Evolutionary conservation across 2,113 vertebrate genomes (phyloP).

Genomic region (Microtus ochrogaster): DNA sequence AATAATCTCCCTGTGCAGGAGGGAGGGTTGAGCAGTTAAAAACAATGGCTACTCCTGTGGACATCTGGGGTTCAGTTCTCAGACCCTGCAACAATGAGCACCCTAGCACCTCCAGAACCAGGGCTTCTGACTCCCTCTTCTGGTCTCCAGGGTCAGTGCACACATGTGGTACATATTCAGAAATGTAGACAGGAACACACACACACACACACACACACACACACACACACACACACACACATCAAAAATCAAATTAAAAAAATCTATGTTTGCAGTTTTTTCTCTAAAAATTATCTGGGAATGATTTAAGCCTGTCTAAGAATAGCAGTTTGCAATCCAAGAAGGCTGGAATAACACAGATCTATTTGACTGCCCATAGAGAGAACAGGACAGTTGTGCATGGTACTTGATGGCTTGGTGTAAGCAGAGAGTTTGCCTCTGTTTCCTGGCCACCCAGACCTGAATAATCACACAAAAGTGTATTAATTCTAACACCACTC

Average conservation of each 20-base stretch:
- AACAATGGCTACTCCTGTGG: neutral
- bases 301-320: neutral
- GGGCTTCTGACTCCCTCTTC: neutral
- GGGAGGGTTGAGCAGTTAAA: too few species aligned
- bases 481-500: too few species aligned
- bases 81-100: neutral
- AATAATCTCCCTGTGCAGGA: neutral
- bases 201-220: neutral
- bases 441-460: too few species aligned
- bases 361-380: neutral
- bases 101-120: neutral
- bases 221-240: neutral
- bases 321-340: neutral
- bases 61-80: neutral
- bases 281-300: neutral
- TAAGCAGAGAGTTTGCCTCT: too few species aligned
- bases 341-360: neutral
- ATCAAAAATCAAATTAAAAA: neutral
- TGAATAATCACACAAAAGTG: too few species aligned
- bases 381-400: neutral
- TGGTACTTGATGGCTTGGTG: neutral
- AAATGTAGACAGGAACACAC: neutral
- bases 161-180: too few species aligned
- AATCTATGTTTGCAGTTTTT: neutral
- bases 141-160: neutral